Evolutionary conservation across 2,888 invertebrate species (phyloP).

Genomic region (Plagodis pulveraria): DNA sequence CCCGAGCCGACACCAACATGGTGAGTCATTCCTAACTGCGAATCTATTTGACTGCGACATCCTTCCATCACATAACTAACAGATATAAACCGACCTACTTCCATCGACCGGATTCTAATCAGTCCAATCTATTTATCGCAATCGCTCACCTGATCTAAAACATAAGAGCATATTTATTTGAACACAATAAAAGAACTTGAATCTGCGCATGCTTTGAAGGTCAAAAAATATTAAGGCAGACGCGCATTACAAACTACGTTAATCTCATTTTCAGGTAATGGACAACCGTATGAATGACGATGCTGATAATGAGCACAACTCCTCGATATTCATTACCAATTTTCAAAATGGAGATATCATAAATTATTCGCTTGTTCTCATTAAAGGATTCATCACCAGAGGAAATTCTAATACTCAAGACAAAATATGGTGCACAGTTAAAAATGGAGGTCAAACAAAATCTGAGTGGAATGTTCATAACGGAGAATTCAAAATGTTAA

Average conservation of each 20-base stretch:
- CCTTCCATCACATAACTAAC: slow-evolving; percentile 56
- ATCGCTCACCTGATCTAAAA: slow-evolving; percentile 23
- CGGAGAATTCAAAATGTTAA: slow-evolving; percentile 88
- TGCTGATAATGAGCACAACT: slow-evolving; percentile 73
- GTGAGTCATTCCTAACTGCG: slow-evolving; percentile 80
- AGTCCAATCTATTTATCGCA: slow-evolving; percentile 29
- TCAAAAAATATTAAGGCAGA: slow-evolving; percentile 43
- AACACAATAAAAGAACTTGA: slow-evolving; percentile 52
- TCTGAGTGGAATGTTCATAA: slow-evolving; percentile 87
- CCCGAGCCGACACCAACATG: slow-evolving; percentile 77
- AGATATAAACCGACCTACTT: slow-evolving; percentile 53
- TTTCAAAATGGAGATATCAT: slow-evolving; percentile 86
- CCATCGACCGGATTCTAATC: slow-evolving; percentile 36
- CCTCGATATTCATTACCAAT: slow-evolving; percentile 82
- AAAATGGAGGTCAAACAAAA: slow-evolving; percentile 64
- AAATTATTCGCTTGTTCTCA: slow-evolving; percentile 85
- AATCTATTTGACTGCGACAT: slow-evolving; percentile 74
- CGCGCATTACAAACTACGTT: slow-evolving; percentile 42
- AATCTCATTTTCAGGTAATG: slow-evolving; percentile 78
- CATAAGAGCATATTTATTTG: slow-evolving; percentile 43
- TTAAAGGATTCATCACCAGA: slow-evolving; percentile 85
- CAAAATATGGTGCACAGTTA: slow-evolving; percentile 71
- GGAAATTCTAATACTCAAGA: slow-evolving; percentile 72
- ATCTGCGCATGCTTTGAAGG: slow-evolving; percentile 53
- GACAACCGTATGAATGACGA: slow-evolving; percentile 76